Conservation (phyloP, 2,113 vertebrate genomes). For the Pionites leucogaster region DNA sequence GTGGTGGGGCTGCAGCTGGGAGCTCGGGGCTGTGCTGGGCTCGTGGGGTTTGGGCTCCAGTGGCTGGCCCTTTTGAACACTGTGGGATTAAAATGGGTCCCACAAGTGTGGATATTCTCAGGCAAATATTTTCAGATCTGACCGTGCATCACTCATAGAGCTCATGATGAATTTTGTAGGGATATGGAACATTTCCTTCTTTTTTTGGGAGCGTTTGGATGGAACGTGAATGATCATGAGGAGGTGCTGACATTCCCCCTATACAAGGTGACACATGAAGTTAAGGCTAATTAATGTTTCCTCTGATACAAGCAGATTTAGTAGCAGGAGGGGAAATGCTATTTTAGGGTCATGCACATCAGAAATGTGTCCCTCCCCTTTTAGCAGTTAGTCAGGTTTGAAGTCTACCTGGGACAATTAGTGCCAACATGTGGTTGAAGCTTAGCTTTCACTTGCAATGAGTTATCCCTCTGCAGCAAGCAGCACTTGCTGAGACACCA, state of each 20-base stretch:
- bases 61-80: neutral
- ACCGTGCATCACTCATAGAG: neutral
- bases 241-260: neutral
- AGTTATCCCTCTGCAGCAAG: neutral
- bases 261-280: neutral
- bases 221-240: neutral
- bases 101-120: neutral
- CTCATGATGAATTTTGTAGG: neutral
- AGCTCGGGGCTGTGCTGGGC: neutral
- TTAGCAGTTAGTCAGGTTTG: neutral
- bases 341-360: neutral
- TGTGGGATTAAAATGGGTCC: neutral
- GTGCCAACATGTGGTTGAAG: neutral
- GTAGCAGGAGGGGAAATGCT: neutral
- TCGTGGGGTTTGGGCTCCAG: rapidly evolving
- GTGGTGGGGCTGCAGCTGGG: no score
- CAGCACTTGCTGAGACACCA: neutral
- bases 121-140: neutral
- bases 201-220: neutral
- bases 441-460: neutral
- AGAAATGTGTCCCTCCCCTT: neutral
- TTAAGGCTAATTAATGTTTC: neutral
- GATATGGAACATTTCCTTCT: rapidly evolving
- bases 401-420: neutral
- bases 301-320: neutral